phyloP scores from a whole-genome alignment of 2,113 vertebrate species.

The Rana temporaria region DNA sequence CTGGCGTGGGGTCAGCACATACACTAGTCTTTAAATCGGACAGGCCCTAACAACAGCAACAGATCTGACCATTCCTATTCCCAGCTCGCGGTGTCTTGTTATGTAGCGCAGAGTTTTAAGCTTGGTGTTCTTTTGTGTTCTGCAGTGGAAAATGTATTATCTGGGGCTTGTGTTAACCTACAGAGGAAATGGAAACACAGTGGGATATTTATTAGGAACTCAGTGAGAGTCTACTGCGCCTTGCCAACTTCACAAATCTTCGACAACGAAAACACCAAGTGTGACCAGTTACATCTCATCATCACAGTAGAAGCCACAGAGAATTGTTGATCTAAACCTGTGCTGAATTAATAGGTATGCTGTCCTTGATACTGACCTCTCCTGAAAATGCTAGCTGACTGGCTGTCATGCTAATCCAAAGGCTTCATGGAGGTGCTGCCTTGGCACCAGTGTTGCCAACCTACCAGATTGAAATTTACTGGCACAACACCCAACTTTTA shows the following conservation, averaged over 20 bases:
- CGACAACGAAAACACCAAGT: background rate
- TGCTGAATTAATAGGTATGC: too few species aligned
- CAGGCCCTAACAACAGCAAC: background rate
- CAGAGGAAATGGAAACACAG: conserved; percentile 19
- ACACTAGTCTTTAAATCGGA: background rate
- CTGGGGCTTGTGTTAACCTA: background rate
- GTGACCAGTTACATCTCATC: background rate
- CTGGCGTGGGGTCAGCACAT: too few species aligned
- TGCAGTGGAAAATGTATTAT: conserved; percentile 20
- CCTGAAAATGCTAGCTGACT: too few species aligned
- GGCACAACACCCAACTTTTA: too few species aligned
- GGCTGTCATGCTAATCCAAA: too few species aligned
- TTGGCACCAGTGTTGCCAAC: too few species aligned
- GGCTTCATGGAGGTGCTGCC: too few species aligned
- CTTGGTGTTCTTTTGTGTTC: background rate
- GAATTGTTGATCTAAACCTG: too few species aligned
- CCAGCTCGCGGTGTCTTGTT: conserved; percentile 12
- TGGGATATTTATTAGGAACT: background rate
- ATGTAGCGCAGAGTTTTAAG: background rate
- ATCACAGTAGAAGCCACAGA: too few species aligned
- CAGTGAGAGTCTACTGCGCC: background rate
- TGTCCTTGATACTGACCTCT: too few species aligned
- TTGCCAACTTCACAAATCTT: background rate
- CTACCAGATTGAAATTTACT: too few species aligned
- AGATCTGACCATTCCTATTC: conserved; percentile 3